Evolutionary conservation across 1,140 invertebrate genomes (phyloP).

Genomic region (Hetaerina americana): DNA sequence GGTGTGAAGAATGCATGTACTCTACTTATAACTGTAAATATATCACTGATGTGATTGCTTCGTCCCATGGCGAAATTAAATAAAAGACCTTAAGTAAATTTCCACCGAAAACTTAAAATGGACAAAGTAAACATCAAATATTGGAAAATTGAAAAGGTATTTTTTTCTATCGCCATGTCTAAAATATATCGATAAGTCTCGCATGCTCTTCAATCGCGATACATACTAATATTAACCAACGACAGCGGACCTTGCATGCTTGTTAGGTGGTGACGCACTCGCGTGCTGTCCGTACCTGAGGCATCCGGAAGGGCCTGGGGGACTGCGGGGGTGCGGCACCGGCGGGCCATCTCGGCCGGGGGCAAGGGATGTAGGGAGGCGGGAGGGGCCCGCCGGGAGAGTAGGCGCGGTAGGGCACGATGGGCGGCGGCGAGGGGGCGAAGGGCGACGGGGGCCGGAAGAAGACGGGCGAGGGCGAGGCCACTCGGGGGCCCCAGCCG

Average conservation of each 20-base stretch:
- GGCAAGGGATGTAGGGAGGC: constrained; percentile 37
- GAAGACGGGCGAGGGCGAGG: constrained; percentile 20
- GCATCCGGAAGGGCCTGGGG: constrained; percentile 28
- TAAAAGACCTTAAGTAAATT: constrained; percentile 17
- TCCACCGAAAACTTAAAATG: constrained; percentile 21
- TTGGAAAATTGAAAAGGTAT: no score
- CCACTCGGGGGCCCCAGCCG: constrained; percentile 13
- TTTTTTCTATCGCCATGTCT: no score
- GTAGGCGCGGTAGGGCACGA: constrained; percentile 12
- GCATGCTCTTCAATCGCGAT: constrained; percentile 7
- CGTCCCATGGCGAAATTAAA: constrained; percentile 24
- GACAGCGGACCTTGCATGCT: neutral
- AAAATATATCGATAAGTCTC: neutral
- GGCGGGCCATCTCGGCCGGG: constrained; percentile 46
- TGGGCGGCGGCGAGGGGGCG: constrained; percentile 19
- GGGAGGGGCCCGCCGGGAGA: constrained; percentile 21
- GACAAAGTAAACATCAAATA: constrained; percentile 16
- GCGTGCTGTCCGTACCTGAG: constrained; percentile 28
- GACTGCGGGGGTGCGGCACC: constrained; percentile 28
- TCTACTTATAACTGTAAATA: no score
- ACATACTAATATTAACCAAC: neutral
- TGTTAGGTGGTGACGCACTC: constrained; percentile 14
- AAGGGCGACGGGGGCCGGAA: constrained; percentile 14
- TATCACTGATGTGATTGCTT: no score
- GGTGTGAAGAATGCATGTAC: no score